These are phyloP conservation scores for Channa maculata DNA, from an alignment of 2,113 vertebrate species.

Conservation along the genomic window DNA sequence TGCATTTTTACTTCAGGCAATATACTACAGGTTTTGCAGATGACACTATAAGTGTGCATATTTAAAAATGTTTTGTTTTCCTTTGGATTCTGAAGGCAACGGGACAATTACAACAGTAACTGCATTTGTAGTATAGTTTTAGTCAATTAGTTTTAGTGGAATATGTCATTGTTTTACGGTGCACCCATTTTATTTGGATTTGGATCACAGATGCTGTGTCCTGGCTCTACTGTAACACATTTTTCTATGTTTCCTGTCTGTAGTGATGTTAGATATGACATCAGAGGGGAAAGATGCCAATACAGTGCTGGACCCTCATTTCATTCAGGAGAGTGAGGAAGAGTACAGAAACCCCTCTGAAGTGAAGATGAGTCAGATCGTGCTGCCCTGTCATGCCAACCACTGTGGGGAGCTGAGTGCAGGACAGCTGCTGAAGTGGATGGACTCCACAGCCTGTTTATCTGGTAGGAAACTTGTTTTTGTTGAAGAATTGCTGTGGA, in stretches of 20 bases:
- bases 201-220: not conserved
- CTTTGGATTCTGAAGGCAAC: no score
- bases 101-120: no score
- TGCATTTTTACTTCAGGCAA: not conserved
- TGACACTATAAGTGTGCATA: not conserved
- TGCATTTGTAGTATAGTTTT: no score
- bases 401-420: constrained; percentile 90
- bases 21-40: not conserved
- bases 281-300: constrained; percentile 45
- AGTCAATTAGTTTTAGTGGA: no score
- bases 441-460: constrained; percentile 95
- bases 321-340: constrained; percentile 71
- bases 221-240: not conserved
- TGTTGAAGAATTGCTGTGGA: not conserved
- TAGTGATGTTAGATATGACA: constrained; percentile 61
- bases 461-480: constrained; percentile 83
- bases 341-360: constrained; percentile 89
- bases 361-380: constrained; percentile 97
- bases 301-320: constrained; percentile 39
- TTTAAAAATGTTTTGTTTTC: no score
- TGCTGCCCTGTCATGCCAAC: constrained; percentile 95
- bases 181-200: no score
- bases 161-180: no score
- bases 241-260: not conserved
- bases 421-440: constrained; percentile 98